Evolutionary conservation across 2,797 vertebrate species (phyloP).

Genomic region (Rhincodon typus): DNA sequence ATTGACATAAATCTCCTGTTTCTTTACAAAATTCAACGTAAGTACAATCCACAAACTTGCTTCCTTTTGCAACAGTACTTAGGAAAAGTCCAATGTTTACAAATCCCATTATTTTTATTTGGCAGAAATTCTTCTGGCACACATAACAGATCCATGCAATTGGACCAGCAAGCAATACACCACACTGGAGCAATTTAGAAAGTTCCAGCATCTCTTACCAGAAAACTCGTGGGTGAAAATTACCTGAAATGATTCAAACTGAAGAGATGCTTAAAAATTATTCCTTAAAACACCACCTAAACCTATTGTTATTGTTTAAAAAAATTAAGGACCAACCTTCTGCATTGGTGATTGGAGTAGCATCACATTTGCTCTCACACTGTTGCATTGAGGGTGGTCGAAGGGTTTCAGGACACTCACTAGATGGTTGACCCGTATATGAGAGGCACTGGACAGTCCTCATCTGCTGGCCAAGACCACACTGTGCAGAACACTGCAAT

Average conservation of each 20-base stretch:
- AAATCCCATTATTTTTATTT: constrained; percentile 9
- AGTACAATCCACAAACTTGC: neutral
- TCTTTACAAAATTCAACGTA: neutral
- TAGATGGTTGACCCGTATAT: constrained; percentile 87
- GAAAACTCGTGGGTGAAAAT: neutral
- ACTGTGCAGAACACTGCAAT: constrained; percentile 89
- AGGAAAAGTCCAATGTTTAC: neutral
- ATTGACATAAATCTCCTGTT: constrained; percentile 6
- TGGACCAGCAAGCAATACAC: neutral
- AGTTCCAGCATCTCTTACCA: neutral
- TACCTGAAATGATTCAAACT: neutral
- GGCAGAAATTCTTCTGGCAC: neutral
- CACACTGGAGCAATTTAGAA: neutral
- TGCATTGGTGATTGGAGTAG: constrained; percentile 76
- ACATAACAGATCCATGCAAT: neutral
- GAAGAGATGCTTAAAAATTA: too few species aligned
- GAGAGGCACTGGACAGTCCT: constrained; percentile 88
- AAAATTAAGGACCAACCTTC: constrained; percentile 72
- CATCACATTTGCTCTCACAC: constrained; percentile 97
- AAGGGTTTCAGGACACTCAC: constrained; percentile 74
- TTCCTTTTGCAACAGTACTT: neutral
- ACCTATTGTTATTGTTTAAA: neutral
- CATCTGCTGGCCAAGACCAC: constrained; percentile 93
- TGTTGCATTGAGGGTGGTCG: constrained; percentile 88
- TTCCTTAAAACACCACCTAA: neutral